phyloP scores from a whole-genome alignment of 1,140 invertebrate species.

The Notospermus geniculatus region DNA sequence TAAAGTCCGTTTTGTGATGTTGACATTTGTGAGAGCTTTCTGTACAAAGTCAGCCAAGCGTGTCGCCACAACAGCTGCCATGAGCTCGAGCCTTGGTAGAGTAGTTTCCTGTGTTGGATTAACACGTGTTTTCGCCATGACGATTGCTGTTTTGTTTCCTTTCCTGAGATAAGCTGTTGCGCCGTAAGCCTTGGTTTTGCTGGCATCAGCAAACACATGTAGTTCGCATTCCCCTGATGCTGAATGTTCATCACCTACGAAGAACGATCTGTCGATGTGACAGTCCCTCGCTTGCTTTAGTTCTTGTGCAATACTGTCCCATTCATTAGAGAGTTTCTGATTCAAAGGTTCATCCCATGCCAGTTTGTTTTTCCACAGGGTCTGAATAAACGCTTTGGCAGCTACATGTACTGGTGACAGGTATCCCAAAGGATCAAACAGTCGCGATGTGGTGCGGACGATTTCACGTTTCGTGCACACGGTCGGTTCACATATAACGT shows the following conservation, averaged over 20 bases:
- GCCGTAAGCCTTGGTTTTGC: not conserved
- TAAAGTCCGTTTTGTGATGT: not conserved
- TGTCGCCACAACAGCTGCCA: not conserved
- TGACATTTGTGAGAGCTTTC: not conserved
- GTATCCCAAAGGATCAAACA: slow-evolving; percentile 58
- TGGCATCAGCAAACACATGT: no score
- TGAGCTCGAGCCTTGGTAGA: not conserved
- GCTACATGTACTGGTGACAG: slow-evolving; percentile 44
- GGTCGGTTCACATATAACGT: not conserved
- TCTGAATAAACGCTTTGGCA: slow-evolving; percentile 55
- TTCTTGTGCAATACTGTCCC: slow-evolving; percentile 18
- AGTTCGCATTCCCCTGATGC: not conserved
- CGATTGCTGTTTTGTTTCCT: not conserved
- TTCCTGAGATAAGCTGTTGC: not conserved
- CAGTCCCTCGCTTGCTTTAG: not conserved
- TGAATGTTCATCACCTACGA: not conserved
- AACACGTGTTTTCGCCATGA: not conserved
- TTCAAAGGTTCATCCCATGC: slow-evolving; percentile 53
- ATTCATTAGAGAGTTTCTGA: slow-evolving; percentile 10
- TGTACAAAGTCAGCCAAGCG: not conserved
- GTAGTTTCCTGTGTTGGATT: not conserved
- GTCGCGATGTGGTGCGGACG: slow-evolving; percentile 17
- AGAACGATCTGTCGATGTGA: not conserved
- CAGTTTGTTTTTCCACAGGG: slow-evolving; percentile 46
- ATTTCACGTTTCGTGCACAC: slow-evolving; percentile 10